Evolutionary conservation across 2,113 vertebrate species (phyloP).

Genomic region (Hemichromis elongatus): DNA sequence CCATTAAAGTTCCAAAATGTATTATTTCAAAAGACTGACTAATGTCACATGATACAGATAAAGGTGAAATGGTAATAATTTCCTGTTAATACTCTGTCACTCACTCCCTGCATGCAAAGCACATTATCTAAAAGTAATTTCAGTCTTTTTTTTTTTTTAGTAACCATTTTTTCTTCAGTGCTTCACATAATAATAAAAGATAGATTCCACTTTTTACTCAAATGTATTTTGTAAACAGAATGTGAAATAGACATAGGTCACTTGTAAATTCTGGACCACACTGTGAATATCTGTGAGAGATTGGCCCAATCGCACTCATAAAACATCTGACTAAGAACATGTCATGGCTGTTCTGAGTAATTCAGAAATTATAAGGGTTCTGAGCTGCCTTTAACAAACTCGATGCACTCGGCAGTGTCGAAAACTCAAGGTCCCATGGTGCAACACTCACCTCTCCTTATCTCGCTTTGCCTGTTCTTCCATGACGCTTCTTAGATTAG

Average conservation of each 20-base stretch:
- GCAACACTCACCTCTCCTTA: constrained; percentile 78
- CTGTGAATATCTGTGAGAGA: not conserved
- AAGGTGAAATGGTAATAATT: not conserved
- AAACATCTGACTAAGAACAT: not conserved
- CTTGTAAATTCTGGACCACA: not conserved
- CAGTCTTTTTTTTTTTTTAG: not conserved
- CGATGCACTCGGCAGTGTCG: not conserved
- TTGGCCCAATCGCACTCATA: too few relatives aligned
- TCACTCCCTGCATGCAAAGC: not conserved
- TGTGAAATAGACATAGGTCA: not conserved
- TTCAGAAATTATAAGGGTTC: not conserved
- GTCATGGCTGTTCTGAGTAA: not conserved
- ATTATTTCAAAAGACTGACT: not conserved
- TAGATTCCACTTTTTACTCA: not conserved
- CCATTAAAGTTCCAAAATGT: not conserved
- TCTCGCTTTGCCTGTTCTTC: constrained; percentile 83
- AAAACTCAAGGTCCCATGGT: not conserved
- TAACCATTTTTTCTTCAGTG: not conserved
- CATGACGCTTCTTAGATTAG: constrained; percentile 80
- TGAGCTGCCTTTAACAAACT: not conserved
- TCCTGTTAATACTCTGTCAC: not conserved
- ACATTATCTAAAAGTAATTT: not conserved
- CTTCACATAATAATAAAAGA: not conserved
- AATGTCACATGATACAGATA: not conserved
- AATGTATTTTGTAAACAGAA: not conserved